phyloP scores from a whole-genome alignment of 2,888 invertebrate genomes.

The Drosophila neoperkinsi region DNA sequence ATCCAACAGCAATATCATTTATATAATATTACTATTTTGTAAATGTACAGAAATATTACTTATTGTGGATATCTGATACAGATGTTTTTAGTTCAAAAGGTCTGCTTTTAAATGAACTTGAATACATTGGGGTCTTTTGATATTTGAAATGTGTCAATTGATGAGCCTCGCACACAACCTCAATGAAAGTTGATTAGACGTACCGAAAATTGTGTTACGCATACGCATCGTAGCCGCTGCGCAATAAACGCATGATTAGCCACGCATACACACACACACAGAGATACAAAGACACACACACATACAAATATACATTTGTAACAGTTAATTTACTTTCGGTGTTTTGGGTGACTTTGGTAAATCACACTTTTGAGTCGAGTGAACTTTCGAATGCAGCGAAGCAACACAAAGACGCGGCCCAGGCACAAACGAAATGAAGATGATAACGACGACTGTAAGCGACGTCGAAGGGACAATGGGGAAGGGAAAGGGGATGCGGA shows the following conservation, averaged over 20 bases:
- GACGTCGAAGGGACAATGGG: constrained; percentile 10
- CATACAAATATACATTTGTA: constrained; percentile 50
- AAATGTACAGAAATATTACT: neutral
- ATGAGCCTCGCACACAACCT: constrained; percentile 9
- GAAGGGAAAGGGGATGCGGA: constrained; percentile 10
- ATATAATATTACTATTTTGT: neutral
- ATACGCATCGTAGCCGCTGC: constrained; percentile 39
- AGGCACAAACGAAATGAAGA: constrained; percentile 31
- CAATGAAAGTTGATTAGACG: constrained; percentile 40
- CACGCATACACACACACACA: constrained; percentile 16
- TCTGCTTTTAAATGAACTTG: neutral
- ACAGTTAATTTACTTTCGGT: constrained; percentile 74
- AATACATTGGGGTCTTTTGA: constrained; percentile 6
- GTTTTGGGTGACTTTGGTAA: constrained; percentile 68
- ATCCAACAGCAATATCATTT: neutral
- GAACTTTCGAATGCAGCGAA: constrained; percentile 53
- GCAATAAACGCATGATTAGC: constrained; percentile 48
- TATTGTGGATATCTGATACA: neutral
- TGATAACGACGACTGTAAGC: constrained; percentile 15
- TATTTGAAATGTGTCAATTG: constrained; percentile 20
- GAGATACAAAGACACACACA: constrained; percentile 5
- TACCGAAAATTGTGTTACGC: constrained; percentile 30
- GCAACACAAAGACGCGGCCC: constrained; percentile 36
- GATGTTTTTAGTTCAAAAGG: neutral
- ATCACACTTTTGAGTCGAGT: constrained; percentile 58